Conservation (phyloP, 1,140 invertebrate species). For the Trypoxylus dichotomus region DNA sequence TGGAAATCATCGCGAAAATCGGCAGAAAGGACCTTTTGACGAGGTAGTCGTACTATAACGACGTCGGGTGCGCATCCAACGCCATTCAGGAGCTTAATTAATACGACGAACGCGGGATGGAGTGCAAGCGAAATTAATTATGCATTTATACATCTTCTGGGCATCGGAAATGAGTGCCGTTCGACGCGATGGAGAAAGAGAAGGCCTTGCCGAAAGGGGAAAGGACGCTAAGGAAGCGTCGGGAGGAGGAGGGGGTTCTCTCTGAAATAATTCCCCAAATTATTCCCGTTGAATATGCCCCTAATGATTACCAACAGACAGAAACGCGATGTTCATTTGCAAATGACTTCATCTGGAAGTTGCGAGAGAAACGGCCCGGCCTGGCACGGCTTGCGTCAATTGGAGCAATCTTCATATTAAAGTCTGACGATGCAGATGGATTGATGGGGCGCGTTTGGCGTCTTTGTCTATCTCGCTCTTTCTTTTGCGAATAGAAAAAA, state of each 20-base stretch:
- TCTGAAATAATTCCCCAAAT: conserved; percentile 46
- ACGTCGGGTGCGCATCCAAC: no score
- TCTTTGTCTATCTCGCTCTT: no score
- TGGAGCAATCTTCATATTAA: conserved; percentile 55
- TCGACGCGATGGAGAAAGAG: not conserved
- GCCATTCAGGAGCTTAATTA: conserved; percentile 24
- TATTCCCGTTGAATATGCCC: conserved; percentile 52
- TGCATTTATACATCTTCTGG: conserved; percentile 36
- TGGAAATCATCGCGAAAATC: not conserved
- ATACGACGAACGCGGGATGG: conserved; percentile 23
- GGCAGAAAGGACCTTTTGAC: not conserved
- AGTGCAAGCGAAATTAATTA: conserved; percentile 37
- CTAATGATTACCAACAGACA: conserved; percentile 50
- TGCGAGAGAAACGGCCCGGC: conserved; percentile 11
- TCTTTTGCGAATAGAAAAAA: no score
- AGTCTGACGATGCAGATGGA: conserved; percentile 34
- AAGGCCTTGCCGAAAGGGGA: not conserved
- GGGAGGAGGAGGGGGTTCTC: not conserved
- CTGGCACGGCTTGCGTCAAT: conserved; percentile 47
- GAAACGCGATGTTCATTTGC: conserved; percentile 53
- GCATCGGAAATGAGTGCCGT: conserved; percentile 29
- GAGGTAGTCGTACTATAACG: not conserved
- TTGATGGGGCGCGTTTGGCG: no score
- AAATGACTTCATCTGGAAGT: conserved; percentile 53
- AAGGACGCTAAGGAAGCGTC: not conserved